Base-by-base conservation (phyloP, 2,797 vertebrate genomes). In the Harpagifer antarcticus region DNA sequence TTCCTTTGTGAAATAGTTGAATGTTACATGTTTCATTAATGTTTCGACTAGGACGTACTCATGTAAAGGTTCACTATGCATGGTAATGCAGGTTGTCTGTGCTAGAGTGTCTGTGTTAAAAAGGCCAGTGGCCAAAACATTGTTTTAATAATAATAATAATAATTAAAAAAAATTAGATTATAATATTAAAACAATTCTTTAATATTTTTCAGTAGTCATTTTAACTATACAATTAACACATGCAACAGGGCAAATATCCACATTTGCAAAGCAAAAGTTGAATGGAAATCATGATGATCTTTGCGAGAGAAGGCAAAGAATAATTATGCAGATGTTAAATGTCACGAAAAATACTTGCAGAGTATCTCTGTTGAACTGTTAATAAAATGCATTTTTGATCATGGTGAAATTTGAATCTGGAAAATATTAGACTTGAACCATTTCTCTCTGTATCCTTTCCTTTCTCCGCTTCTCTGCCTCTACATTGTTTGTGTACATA, bases 401-500 rank as follows among this genome's bases (percentile, higher is more conserved):
- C 12, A 31, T 37, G 47, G 40, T 9, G 3, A 3, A 60, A 33
- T 59, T 55, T 13, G 11, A 55, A 31, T 45, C 47, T 11, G 9
- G 14, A 45, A 42, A 27, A 23, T 0, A 23, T 37, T 4, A 9
- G 33, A 37, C 33, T 37, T 7, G 6, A 37, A 37, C 33, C 8
- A 37, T 40, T 16, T 69, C 45, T 52, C 12, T 69, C 54, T 43
- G 11, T 44, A 1, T 64, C 44, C 23, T 62, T 8, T 37, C 7
- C 27, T 27, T 27, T 27, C 27, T 27, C 27, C 4, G 4, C 27
- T 27, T 37, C 7, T 37, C 33, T 2, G 33, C 33, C 33, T 33
- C 50, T 52, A 9, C 71, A 76, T 64, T 54, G 54, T 74, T 62
- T 76, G 60, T 68, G 54, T 70, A 45, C 43, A 66, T 70, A 65